Base-by-base conservation (phyloP, 2,797 vertebrate species). In the Syncerus caffer region DNA sequence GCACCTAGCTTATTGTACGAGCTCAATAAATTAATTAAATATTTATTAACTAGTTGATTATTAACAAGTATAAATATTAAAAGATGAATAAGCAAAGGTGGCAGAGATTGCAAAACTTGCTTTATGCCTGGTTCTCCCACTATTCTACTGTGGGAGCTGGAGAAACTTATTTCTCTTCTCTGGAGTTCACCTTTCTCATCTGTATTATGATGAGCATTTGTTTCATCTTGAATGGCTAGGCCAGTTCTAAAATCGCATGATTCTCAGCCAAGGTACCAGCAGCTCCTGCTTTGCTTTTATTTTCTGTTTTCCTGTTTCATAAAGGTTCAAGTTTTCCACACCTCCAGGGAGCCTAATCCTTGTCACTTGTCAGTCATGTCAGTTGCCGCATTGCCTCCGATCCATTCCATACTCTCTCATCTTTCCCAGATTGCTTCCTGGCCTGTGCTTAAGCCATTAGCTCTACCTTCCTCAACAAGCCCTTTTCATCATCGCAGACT, bases 381-480 rank as follows among this genome's bases (percentile, higher is more conserved):
- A 60, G 31, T 76, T 89, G 23, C 71, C 21, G 23, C 53, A 8
- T 42, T 42, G 53, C n/a, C 88, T 84, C 31, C 1, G 2, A 62
- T n/a, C 64, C 58, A 51, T 64, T 47, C 89, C 55, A 51, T 31
- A 42, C 71, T 50, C 71, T 50, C 87, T 82, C 38, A 7, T 34
- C 60, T 89, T 84, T 58, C 85, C 89, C 90, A 57, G 62, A 86
- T 76, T 80, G 23, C 79, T 83, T 78, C 57, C 89, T 84, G 84
- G 87, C 90, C 87, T 64, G 71, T 31, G 31, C 71, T 94, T 94
- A 85, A 55, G 83, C 84, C 86, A 85, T 90, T 87, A 96, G 83
- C 60, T 71, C 83, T 85, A 60, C 86, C 91, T 93, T 91, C 84
- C 31, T 93, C 60, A 55, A 85, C 57, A 82, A 89, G 76, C n/a